phyloP scores from a whole-genome alignment of 2,888 invertebrate species.

The Automeris io region DNA sequence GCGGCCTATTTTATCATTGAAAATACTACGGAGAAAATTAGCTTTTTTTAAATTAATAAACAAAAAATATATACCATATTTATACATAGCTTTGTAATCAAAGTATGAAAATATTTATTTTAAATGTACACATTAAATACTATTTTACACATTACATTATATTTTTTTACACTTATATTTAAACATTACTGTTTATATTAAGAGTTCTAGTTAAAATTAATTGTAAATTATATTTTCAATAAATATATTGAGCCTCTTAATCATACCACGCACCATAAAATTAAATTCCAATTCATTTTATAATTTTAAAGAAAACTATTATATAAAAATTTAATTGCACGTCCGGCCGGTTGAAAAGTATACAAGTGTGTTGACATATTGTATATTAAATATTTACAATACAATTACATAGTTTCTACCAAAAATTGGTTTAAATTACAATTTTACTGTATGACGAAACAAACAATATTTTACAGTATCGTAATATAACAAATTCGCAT shows the following conservation, averaged over 20 bases:
- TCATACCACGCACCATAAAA: constrained; percentile 45
- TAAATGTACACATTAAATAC: constrained; percentile 8
- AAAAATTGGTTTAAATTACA: not conserved
- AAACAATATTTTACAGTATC: not conserved
- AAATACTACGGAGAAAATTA: not conserved
- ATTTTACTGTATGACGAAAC: not conserved
- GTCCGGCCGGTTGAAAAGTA: constrained; percentile 63
- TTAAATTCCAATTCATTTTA: constrained; percentile 31
- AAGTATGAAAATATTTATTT: constrained; percentile 36
- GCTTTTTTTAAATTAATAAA: constrained; percentile 7
- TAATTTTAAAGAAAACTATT: constrained; percentile 28
- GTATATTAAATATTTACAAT: constrained; percentile 34
- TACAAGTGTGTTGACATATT: constrained; percentile 36
- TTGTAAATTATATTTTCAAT: constrained; percentile 22
- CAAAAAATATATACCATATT: constrained; percentile 32
- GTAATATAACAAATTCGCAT: not conserved
- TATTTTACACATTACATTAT: constrained; percentile 8
- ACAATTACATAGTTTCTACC: constrained; percentile 6
- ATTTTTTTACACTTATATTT: too few relatives aligned
- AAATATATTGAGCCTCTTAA: constrained; percentile 52
- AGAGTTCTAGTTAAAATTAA: too few relatives aligned
- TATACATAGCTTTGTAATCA: constrained; percentile 30
- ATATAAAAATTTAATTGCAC: constrained; percentile 66
- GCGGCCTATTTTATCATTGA: too few relatives aligned
- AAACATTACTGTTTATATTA: too few relatives aligned